Evolutionary conservation across 2,797 vertebrate genomes (phyloP).

Genomic region (Acridotheres tristis): DNA sequence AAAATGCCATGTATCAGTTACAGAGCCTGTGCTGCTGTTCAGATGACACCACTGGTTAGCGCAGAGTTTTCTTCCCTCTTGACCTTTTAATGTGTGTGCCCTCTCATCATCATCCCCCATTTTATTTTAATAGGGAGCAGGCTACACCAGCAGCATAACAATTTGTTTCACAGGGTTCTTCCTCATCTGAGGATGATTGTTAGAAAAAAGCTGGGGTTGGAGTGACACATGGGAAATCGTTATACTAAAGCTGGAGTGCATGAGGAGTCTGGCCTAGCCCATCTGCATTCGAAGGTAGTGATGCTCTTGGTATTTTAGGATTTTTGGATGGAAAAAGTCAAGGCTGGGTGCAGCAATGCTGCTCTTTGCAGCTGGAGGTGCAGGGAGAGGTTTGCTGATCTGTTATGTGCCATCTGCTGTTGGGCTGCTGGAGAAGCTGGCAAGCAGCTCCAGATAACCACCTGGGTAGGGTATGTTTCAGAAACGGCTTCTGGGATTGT

Average conservation of each 20-base stretch:
- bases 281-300: background rate
- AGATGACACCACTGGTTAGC: background rate
- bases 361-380: background rate
- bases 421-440: background rate
- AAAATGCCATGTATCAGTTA: background rate
- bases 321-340: background rate
- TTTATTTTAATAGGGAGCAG: background rate
- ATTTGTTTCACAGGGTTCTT: background rate
- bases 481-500: background rate
- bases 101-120: background rate
- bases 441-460: background rate
- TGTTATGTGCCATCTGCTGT: accelerated
- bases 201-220: background rate
- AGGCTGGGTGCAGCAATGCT: background rate
- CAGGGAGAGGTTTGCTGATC: background rate
- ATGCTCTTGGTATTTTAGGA: background rate
- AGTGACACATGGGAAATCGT: background rate
- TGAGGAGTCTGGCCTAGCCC: background rate
- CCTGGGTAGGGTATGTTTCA: background rate
- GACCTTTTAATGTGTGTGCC: background rate
- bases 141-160: background rate
- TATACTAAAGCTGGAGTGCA: background rate
- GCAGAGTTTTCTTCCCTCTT: background rate
- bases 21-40: background rate
- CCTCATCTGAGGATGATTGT: background rate